A percentile compares a stretch with the other conserved stretches of the same genome.
Conservation (phyloP, 1,140 invertebrate genomes). For the Orchestia grillus region DNA sequence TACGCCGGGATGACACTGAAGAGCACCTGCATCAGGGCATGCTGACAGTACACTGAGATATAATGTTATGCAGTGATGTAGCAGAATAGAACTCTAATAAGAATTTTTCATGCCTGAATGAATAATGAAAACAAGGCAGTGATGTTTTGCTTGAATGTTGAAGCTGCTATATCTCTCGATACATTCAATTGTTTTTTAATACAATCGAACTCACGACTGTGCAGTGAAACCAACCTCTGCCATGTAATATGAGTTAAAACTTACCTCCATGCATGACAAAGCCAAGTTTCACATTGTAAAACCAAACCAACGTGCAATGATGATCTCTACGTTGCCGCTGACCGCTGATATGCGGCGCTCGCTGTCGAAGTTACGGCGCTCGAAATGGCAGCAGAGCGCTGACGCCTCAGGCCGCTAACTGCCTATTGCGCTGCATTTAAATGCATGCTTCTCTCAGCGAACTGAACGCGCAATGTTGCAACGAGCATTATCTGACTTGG, state of each 20-base stretch:
- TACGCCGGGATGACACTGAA: too few relatives aligned
- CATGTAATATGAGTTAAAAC: not conserved
- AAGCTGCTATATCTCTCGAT: not conserved
- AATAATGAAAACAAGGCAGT: not conserved
- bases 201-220: not conserved
- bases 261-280: not conserved
- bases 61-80: not conserved
- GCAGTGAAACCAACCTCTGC: not conserved
- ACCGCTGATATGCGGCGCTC: not conserved
- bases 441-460: not conserved
- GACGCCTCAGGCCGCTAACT: constrained; percentile 5
- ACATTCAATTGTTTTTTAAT: not conserved
- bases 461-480: not conserved
- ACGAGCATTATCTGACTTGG: not conserved
- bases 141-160: not conserved
- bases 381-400: constrained; percentile 7
- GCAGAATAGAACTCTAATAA: not conserved
- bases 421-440: constrained; percentile 30
- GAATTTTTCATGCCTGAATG: not conserved
- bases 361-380: not conserved
- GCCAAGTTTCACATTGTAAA: not conserved
- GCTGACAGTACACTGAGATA: too few relatives aligned
- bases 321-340: not conserved
- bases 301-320: not conserved
- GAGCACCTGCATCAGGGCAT: too few relatives aligned